Base-by-base conservation (phyloP, 2,888 invertebrate species). In the Tigriopus californicus region DNA sequence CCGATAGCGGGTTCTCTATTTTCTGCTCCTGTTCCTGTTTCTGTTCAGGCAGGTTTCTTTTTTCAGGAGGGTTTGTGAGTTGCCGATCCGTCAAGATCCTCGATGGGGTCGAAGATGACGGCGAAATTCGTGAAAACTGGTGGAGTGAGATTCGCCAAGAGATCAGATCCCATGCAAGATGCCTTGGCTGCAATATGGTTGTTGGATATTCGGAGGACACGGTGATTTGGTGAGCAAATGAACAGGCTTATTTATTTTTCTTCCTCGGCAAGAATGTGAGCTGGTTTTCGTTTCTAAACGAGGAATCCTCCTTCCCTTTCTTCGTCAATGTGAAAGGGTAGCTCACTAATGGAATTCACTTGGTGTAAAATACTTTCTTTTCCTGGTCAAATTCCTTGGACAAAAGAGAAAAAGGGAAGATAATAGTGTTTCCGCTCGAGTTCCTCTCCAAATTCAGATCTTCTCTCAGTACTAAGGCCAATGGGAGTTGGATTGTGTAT, bases 61-160 rank as follows among this genome's bases (percentile, higher is more conserved):
- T 65, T 66, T 49, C 63, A 80, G 81, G 85, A 61, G 92, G 85
- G 15, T 80, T 84, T 3, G 88, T 90, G 41, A 83, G 84, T 62
- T 83, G 88, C 0, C 76, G 85, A 69, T 90, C 80, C 58, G 91
- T 80, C 57, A 90, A 90, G 72, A 72, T 89, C 33, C 71, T 90
- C 49, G 85, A 85, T 68, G 60, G 61, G 47, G 61, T 56, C 3
- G 59, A 59, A n/a, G 77, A 83, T 56, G 88, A 91, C 66, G 92
- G 92, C 70, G 86, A 88, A 15, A 83, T 85, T 2, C 77, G 94
- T 47, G 92, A 94, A 67, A 83, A 84, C 1, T 95, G 95, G 92
- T 97, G 97, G 95, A 88, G 85, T 0, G 94, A 97, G 73, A 76
- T 97, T 24, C 75, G 97, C 55, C 90, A 90, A 70, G 97, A 97